These are phyloP conservation scores for Sarcophaga variegata DNA, from an alignment of 2,888 invertebrate species.

Conservation along the genomic window DNA sequence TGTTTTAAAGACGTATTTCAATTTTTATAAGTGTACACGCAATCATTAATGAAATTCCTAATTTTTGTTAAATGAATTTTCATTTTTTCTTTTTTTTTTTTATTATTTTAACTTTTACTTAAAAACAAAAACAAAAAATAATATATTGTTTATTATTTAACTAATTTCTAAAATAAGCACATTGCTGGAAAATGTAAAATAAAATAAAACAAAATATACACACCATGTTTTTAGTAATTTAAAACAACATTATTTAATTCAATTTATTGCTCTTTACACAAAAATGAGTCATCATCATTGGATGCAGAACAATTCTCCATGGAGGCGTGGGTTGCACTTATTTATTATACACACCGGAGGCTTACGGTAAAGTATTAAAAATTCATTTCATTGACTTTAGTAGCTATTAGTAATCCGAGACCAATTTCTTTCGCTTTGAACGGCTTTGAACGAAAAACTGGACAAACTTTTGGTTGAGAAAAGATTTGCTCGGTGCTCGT, in stretches of 20 bases:
- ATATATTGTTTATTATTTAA: slow-evolving; percentile 40
- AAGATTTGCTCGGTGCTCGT: too few relatives aligned
- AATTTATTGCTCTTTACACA: background rate
- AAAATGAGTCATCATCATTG: background rate
- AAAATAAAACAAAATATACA: slow-evolving; percentile 51
- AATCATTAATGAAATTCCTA: slow-evolving; percentile 50
- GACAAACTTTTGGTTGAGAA: too few relatives aligned
- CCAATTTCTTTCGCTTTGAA: too few relatives aligned
- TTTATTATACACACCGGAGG: too few relatives aligned
- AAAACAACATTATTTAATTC: slow-evolving; percentile 27
- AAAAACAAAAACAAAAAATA: slow-evolving; percentile 6
- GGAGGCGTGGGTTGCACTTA: too few relatives aligned
- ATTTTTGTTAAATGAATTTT: slow-evolving; percentile 50
- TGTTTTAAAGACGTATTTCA: slow-evolving; percentile 45
- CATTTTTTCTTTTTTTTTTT: slow-evolving; percentile 13
- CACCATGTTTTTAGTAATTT: slow-evolving; percentile 53
- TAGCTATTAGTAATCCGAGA: too few relatives aligned
- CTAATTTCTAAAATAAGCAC: slow-evolving; percentile 66
- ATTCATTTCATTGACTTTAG: too few relatives aligned
- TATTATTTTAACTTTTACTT: slow-evolving; percentile 43
- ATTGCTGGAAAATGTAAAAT: slow-evolving; percentile 65
- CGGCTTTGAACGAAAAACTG: too few relatives aligned
- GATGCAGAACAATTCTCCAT: too few relatives aligned
- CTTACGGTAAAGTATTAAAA: too few relatives aligned
- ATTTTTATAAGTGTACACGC: slow-evolving; percentile 34